Conservation (phyloP, 1,140 invertebrate genomes). For the Caenorhabditis briggsae region DNA sequence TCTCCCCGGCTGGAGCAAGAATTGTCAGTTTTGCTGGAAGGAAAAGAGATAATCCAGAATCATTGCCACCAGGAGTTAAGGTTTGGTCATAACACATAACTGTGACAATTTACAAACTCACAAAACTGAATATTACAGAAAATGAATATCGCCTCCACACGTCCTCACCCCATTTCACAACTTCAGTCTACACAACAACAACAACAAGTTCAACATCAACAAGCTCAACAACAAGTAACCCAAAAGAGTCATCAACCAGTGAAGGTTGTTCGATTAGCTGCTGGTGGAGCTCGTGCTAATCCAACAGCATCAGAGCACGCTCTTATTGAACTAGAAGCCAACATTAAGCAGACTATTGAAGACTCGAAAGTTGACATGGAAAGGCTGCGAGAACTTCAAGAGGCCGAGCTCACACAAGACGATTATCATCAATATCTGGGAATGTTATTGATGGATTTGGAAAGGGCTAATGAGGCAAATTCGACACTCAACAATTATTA, state of each 20-base stretch:
- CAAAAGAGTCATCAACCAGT: constrained; percentile 14
- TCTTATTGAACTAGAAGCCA: constrained; percentile 16
- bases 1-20: constrained; percentile 27
- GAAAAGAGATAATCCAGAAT: constrained; percentile 35
- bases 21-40: constrained; percentile 45
- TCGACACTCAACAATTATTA: constrained; percentile 7
- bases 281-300: neutral
- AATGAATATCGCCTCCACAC: constrained; percentile 7
- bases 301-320: constrained; percentile 26
- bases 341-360: constrained; percentile 39
- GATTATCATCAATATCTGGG: constrained; percentile 45
- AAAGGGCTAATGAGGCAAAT: neutral
- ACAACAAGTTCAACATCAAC: constrained; percentile 1
- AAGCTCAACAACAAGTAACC: neutral
- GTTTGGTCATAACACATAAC: neutral
- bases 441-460: constrained; percentile 1
- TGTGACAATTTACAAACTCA: no score
- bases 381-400: neutral
- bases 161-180: neutral
- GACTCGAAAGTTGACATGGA: constrained; percentile 21
- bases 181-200: neutral
- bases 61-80: constrained; percentile 11
- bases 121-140: neutral
- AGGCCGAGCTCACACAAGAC: constrained; percentile 12
- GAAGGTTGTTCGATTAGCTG: constrained; percentile 17